Evolutionary conservation across 2,888 invertebrate genomes (phyloP), one percentile per base, ranked within the genome.

Genomic region (Harpagoxenus sublaevis): DNA sequence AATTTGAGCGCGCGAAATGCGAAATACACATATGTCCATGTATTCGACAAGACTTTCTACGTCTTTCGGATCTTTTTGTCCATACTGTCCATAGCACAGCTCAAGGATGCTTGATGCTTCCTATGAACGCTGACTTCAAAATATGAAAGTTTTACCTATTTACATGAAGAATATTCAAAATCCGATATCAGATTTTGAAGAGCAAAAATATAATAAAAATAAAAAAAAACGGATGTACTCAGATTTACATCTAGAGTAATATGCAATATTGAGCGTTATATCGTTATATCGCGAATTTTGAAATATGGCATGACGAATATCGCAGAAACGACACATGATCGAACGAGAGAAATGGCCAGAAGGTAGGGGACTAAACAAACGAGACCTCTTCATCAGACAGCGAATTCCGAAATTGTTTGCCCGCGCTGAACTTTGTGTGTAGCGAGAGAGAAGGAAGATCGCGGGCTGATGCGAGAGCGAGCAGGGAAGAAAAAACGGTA

Each of bases 391-490:
- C 93, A 91, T 93, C 93, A 93, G 90, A 84, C 91, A 88, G 86
- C 87, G 91, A 91, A 92, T 92, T 91, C 85, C 90, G 88, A 87
- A 90, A 87, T 92, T 93, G 92, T 94, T 93, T 94, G 92, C 91
- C 93, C 89, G 87, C 87, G 84, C 48, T 83, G 89, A 91, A 84
- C 82, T 79, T 85, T 82, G 89, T 84, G 85, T 86, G 82, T 81
- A 53, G 42, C 77, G 53, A 74, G 75, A 57, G 73, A 66, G 70
- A 73, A 60, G 74, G 66, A 75, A 66, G 78, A 84, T 71, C 18
- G 85, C 86, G 79, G 75, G 28, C 31, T 31, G 66, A 71, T 10
- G 55, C 53, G 23, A 23, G 71, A 55, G 53, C 9, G 78, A 86
- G 71, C 39, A 31, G 51, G 62, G 71, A 77, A 63, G 83, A 73